Evolutionary conservation across 2,113 vertebrate genomes (phyloP).

Genomic region (Catharus bicknelli): DNA sequence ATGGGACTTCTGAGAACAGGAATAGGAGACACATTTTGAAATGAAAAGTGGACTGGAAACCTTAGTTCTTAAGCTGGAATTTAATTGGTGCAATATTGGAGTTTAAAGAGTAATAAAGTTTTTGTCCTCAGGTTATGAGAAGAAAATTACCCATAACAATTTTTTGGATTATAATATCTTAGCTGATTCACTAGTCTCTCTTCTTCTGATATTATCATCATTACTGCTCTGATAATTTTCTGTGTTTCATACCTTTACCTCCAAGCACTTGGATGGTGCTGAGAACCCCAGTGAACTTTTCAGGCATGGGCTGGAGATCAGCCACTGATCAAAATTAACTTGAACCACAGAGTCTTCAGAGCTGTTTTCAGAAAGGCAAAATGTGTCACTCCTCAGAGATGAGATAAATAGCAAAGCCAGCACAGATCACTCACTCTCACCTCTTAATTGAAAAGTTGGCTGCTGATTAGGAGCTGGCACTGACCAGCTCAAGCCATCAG

Average conservation of each 20-base stretch:
- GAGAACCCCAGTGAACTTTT: constrained; percentile 1
- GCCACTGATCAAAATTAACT: background rate
- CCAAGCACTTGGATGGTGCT: background rate
- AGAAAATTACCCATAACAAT: constrained; percentile 55
- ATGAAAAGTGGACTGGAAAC: constrained; percentile 57
- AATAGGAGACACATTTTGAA: constrained; percentile 42
- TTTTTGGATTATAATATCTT: constrained; percentile 37
- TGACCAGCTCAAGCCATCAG: constrained; percentile 56
- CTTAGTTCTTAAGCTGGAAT: constrained; percentile 52
- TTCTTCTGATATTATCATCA: background rate
- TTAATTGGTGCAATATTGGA: constrained; percentile 63
- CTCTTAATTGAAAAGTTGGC: constrained; percentile 77
- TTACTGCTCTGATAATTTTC: background rate
- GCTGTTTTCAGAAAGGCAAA: constrained; percentile 19
- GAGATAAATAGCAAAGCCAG: constrained; percentile 50
- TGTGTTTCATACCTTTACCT: background rate
- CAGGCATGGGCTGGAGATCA: background rate
- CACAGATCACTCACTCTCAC: constrained; percentile 57
- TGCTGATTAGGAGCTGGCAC: constrained; percentile 57
- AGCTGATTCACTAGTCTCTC: background rate
- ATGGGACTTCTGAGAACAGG: constrained; percentile 29
- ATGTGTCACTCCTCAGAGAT: background rate
- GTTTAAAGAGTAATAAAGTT: constrained; percentile 69
- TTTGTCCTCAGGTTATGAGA: constrained; percentile 62
- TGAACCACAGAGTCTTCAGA: background rate